Conservation (phyloP, 53 echinoderm and acorn worm genomes). For the Holothuria scabra region DNA sequence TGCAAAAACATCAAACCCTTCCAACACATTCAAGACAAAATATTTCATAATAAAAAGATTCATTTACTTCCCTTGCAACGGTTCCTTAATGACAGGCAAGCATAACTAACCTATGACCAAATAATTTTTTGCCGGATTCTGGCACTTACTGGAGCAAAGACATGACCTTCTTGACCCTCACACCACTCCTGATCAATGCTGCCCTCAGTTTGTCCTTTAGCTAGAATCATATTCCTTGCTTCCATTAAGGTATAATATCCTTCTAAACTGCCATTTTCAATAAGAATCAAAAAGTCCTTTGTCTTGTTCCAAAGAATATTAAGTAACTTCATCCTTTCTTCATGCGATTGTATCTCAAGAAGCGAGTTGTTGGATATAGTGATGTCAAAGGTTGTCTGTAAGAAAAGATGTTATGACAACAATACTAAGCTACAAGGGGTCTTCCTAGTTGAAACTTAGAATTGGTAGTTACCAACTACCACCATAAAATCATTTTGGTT, state of each 20-base stretch:
- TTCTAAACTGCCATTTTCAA: slow-evolving; percentile 90
- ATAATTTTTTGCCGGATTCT: no score
- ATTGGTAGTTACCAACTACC: no score
- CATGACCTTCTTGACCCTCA: slow-evolving; percentile 58
- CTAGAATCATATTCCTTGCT: slow-evolving; percentile 79
- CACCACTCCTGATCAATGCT: background rate
- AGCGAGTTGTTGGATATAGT: slow-evolving; percentile 79
- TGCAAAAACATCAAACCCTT: no score
- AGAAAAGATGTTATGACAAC: background rate
- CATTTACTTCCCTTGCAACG: no score
- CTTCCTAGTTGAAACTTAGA: no score
- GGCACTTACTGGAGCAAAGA: slow-evolving; percentile 95
- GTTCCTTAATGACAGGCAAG: background rate
- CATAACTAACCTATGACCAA: background rate
- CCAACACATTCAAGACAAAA: no score
- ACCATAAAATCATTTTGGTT: no score
- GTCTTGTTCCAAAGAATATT: slow-evolving; percentile 80
- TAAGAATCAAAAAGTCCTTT: slow-evolving; percentile 75
- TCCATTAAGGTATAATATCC: slow-evolving; percentile 80
- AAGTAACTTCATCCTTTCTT: slow-evolving; percentile 77
- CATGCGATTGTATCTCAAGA: slow-evolving; percentile 72
- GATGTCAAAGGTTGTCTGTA: slow-evolving; percentile 74
- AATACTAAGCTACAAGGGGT: no score
- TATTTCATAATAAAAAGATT: no score
- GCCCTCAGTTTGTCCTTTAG: background rate